Evolutionary conservation across 92 coral and sea anemone genomes (phyloP).

Genomic region (Porites lobata): DNA sequence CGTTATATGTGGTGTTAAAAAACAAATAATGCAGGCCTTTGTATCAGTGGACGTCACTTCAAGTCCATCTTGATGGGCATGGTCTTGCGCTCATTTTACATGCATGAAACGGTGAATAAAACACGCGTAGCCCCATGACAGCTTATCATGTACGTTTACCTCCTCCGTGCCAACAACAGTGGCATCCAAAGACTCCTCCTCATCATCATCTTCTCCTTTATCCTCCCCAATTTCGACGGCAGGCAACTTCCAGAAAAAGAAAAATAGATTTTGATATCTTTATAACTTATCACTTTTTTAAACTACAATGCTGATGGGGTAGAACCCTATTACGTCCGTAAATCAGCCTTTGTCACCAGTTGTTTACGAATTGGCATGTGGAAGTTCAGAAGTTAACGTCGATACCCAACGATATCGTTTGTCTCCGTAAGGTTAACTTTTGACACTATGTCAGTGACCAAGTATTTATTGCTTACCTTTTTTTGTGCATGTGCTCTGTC

Average conservation of each 20-base stretch:
- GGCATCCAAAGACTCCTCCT: neutral
- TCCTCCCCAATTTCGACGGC: conserved; percentile 14
- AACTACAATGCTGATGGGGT: conserved; percentile 31
- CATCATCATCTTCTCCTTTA: conserved; percentile 7
- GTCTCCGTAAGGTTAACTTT: no score
- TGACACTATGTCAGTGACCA: no score
- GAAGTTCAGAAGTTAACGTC: no score
- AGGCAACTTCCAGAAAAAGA: conserved; percentile 46
- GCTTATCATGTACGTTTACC: conserved; percentile 30
- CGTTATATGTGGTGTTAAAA: conserved; percentile 23
- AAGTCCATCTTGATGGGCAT: neutral
- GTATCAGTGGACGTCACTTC: neutral
- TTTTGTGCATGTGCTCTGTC: no score
- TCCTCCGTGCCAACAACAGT: conserved; percentile 24
- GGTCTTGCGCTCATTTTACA: conserved; percentile 29
- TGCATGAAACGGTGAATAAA: conserved; percentile 7
- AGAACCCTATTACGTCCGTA: no score
- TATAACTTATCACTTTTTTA: conserved; percentile 9
- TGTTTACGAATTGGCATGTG: no score
- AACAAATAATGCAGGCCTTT: conserved; percentile 18
- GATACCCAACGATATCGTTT: no score
- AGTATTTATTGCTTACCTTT: no score
- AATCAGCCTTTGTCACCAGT: no score
- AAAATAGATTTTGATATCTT: conserved; percentile 26
- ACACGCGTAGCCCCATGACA: conserved; percentile 1